Evolutionary conservation across 2,113 vertebrate genomes (phyloP).

Genomic region (Eira barbara): DNA sequence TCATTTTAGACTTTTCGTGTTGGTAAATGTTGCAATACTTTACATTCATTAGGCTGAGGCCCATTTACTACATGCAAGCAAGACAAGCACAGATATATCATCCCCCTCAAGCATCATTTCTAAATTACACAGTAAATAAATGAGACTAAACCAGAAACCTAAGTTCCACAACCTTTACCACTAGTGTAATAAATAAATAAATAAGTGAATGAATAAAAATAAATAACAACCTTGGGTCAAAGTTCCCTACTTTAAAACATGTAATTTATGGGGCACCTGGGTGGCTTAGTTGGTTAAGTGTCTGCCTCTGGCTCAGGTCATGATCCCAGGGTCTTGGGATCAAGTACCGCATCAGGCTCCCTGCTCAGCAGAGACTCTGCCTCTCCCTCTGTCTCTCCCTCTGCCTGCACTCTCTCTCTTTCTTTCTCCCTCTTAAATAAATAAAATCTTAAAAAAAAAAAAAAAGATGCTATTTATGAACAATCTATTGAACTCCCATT

Average conservation of each 20-base stretch:
- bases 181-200: conserved; percentile 54
- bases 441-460: too few relatives aligned
- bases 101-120: conserved; percentile 79
- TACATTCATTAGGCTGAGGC: conserved; percentile 80
- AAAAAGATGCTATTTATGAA: conserved; percentile 73
- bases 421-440: too few relatives aligned
- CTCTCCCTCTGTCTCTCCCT: too few relatives aligned
- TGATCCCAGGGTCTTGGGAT: too few relatives aligned
- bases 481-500: conserved; percentile 77
- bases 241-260: conserved; percentile 51
- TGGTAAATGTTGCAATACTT: conserved; percentile 80
- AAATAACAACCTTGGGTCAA: conserved; percentile 65
- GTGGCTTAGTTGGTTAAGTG: background rate
- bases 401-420: too few relatives aligned
- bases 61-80: conserved; percentile 81
- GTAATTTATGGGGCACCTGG: conserved; percentile 54
- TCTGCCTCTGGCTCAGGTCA: background rate
- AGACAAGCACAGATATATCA: conserved; percentile 77
- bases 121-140: conserved; percentile 83
- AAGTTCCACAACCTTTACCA: conserved; percentile 75
- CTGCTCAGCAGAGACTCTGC: too few relatives aligned
- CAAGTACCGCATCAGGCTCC: too few relatives aligned
- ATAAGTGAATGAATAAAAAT: background rate
- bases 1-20: conserved; percentile 78
- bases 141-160: conserved; percentile 76